These are phyloP conservation scores for Odontomachus brunneus DNA, from an alignment of 1,140 invertebrate species.

Conservation along the genomic window DNA sequence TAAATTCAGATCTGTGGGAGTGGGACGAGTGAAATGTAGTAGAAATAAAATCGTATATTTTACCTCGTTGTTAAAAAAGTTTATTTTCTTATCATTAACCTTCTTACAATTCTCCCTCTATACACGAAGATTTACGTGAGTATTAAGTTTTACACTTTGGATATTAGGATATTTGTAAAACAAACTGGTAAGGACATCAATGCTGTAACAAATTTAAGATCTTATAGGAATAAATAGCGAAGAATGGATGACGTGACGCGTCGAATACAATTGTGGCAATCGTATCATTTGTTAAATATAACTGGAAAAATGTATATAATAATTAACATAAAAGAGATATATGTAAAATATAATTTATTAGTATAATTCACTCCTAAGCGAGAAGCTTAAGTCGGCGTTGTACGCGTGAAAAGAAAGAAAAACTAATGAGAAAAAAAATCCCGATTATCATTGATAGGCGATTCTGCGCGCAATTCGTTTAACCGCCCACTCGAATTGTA, in stretches of 20 bases:
- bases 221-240: neutral
- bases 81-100: conserved; percentile 5
- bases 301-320: neutral
- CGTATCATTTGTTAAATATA: neutral
- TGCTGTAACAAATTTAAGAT: neutral
- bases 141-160: neutral
- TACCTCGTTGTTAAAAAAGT: conserved; percentile 13
- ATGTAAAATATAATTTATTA: conserved; percentile 67
- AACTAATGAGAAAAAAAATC: too few relatives aligned
- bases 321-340: conserved; percentile 1
- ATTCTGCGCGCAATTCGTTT: neutral
- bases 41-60: neutral
- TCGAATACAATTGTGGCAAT: neutral
- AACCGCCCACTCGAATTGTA: neutral
- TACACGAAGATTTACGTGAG: neutral
- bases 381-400: neutral
- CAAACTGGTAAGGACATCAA: neutral
- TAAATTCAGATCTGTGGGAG: too few relatives aligned
- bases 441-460: conserved; percentile 2
- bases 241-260: neutral
- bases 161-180: conserved; percentile 10
- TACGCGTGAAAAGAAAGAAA: neutral
- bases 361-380: conserved; percentile 4
- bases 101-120: neutral
- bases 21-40: too few relatives aligned